A percentile compares a stretch with the other conserved stretches of the same genome.
Conservation (phyloP, 2,113 vertebrate species). For the Sinosuthora webbiana region DNA sequence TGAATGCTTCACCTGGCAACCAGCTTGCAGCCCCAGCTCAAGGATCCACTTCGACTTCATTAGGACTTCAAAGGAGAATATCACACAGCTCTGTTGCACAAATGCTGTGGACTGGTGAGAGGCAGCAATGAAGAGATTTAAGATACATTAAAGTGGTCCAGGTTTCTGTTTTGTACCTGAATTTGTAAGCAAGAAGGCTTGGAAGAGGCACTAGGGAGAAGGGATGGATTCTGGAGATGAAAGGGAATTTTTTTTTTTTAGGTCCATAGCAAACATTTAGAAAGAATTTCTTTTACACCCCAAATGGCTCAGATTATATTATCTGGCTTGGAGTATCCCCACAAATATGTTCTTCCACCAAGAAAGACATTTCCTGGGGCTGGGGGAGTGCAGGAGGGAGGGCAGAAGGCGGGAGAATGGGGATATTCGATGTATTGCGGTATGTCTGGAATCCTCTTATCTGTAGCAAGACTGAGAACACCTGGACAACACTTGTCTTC, state of each 20-base stretch:
- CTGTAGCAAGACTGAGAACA: constrained; percentile 21
- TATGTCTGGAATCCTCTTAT: constrained; percentile 58
- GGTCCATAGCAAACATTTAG: background rate
- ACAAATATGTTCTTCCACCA: background rate
- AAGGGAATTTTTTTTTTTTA: background rate
- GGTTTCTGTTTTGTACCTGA: background rate
- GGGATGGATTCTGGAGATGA: background rate
- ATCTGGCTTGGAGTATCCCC: background rate
- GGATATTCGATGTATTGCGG: background rate
- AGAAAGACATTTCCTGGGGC: background rate
- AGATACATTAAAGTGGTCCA: background rate
- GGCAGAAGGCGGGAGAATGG: background rate
- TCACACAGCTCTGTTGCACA: background rate
- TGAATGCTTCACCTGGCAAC: background rate
- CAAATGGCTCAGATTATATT: background rate
- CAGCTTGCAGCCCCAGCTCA: background rate
- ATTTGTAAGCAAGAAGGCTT: background rate
- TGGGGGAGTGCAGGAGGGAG: background rate
- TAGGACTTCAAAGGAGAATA: constrained; percentile 16
- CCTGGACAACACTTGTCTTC: constrained; percentile 51
- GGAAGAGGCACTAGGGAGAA: background rate
- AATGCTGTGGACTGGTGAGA: background rate
- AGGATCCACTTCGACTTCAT: background rate
- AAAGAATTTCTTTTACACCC: background rate
- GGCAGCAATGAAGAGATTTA: constrained; percentile 20